Percentiles rank a stretch among this genome's conserved stretches.
Evolutionary conservation across 2,113 vertebrate species (phyloP).

Genomic region (Symphodus melops): DNA sequence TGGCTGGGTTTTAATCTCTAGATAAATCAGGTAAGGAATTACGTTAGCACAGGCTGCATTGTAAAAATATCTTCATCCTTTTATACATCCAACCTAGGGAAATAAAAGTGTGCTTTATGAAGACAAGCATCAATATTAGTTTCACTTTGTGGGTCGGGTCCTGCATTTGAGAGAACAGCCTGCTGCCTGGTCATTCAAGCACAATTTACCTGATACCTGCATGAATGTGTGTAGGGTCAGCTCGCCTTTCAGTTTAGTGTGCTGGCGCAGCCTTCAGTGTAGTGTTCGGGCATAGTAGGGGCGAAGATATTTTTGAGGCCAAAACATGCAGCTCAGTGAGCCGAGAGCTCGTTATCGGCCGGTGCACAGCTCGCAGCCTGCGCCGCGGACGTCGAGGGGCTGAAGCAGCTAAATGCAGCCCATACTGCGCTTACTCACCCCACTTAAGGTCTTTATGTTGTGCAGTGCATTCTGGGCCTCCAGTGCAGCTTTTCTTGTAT

Average conservation of each 20-base stretch:
- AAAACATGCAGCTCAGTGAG: slow-evolving; percentile 55
- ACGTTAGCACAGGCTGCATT: slow-evolving; percentile 14
- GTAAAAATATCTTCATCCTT: slow-evolving; percentile 23
- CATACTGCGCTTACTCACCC: slow-evolving; percentile 90
- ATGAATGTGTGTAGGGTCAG: slow-evolving; percentile 2
- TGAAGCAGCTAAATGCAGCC: slow-evolving; percentile 60
- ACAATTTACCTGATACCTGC: slow-evolving; percentile 26
- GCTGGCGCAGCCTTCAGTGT: slow-evolving; percentile 18
- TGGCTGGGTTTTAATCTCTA: slow-evolving; percentile 59
- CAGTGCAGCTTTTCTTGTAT: slow-evolving; percentile 99
- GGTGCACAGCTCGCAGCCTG: slow-evolving; percentile 55
- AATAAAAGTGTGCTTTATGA: slow-evolving; percentile 57
- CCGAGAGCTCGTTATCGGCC: slow-evolving; percentile 61
- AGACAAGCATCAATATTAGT: slow-evolving; percentile 64
- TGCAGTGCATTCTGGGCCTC: slow-evolving; percentile 99
- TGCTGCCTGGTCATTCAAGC: slow-evolving; percentile 32
- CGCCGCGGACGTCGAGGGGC: slow-evolving; percentile 54
- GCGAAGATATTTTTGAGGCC: slow-evolving; percentile 49
- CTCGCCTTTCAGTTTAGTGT: slow-evolving; percentile 38
- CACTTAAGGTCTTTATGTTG: slow-evolving; percentile 99
- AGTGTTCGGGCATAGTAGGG: slow-evolving; percentile 22
- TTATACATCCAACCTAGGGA: slow-evolving; percentile 32
- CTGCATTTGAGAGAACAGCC: slow-evolving; percentile 36
- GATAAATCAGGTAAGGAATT: slow-evolving; percentile 63
- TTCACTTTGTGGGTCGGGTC: slow-evolving; percentile 47